Base-by-base conservation (phyloP, 2,797 vertebrate species). In the Poecile montanus region DNA sequence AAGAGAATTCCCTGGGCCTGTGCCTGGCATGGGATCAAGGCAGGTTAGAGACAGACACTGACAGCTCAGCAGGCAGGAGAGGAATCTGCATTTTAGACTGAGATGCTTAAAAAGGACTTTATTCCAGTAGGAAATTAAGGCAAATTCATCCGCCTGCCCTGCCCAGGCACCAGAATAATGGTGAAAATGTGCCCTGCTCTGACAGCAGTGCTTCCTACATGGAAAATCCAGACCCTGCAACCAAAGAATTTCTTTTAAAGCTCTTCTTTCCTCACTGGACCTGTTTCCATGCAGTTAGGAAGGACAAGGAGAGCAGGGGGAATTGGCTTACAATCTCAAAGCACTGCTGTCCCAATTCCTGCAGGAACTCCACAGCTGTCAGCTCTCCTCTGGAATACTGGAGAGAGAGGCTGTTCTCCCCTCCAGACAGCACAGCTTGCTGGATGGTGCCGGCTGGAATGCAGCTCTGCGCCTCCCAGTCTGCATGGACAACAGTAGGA, bases 331-430 rank as follows among this genome's bases (percentile, higher is more conserved):
- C 98, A 56, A 98, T 97, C 60, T 96, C 94, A 94, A 97, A 97
- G 90, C 98, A 98, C 47, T 96, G 96, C 56, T 78, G 97, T 88
- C 97, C 96, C 92, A 98, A 80, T 56, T 97, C 97, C 75, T 96
- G 95, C 67, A 98, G 80, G 89, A 98, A 98, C 72, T 96, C 96
- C 60, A 96, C 93, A 21, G 90, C 48, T 2, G 95, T 97, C 93
- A 98, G 94, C 94, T 98, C 97, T 96, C 98, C 98, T 96, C 97
- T 96, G 97, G 97, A 95, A 87, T 98, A 98, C 82, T 92, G 98
- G 79, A 95, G 96, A 94, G 98, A 98, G 48, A 95, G 97, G 36
- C 97, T 97, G 9, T 45, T 85, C 48, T 97, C 89, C 6, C 97
- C 98, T 56, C 97, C 97, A 8, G 89, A 91, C 38, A 84, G 61